These are phyloP conservation scores for Diplolepis rosae DNA, from an alignment of 2,888 invertebrate species.

Conservation along the genomic window DNA sequence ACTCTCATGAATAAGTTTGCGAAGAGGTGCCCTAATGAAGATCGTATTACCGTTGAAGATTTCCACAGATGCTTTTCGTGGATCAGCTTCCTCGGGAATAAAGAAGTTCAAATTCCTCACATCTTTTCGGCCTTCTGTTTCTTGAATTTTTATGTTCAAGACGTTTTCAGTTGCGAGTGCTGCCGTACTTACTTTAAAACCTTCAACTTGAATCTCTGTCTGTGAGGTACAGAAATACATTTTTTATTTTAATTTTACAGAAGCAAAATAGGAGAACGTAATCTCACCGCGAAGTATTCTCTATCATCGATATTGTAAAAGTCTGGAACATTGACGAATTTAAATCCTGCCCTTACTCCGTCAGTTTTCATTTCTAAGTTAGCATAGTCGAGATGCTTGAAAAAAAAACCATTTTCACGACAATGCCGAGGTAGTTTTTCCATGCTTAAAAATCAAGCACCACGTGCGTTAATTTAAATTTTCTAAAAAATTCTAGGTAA, in stretches of 20 bases:
- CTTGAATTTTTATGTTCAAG: slow-evolving; percentile 56
- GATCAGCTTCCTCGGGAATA: slow-evolving; percentile 54
- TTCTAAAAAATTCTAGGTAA: neutral
- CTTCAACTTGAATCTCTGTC: slow-evolving; percentile 56
- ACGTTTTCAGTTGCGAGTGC: slow-evolving; percentile 51
- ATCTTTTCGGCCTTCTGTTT: slow-evolving; percentile 39
- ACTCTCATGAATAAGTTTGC: slow-evolving; percentile 22
- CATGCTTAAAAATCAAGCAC: slow-evolving; percentile 37
- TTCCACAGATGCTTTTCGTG: slow-evolving; percentile 53
- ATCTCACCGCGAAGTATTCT: slow-evolving; percentile 54
- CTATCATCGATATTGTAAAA: slow-evolving; percentile 53
- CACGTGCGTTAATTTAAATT: neutral
- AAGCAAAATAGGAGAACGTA: neutral
- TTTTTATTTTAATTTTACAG: neutral
- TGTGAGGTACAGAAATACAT: slow-evolving; percentile 29
- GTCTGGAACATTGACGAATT: slow-evolving; percentile 52
- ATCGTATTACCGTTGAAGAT: slow-evolving; percentile 50
- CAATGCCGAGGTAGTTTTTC: slow-evolving; percentile 51
- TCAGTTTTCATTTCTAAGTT: slow-evolving; percentile 50
- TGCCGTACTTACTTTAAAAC: slow-evolving; percentile 56
- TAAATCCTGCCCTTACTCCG: slow-evolving; percentile 50
- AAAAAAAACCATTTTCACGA: slow-evolving; percentile 52
- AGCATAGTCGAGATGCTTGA: slow-evolving; percentile 54
- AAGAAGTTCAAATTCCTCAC: slow-evolving; percentile 54
- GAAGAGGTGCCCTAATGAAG: slow-evolving; percentile 53